Evolutionary conservation across 2,888 invertebrate species (phyloP), one percentile per base, ranked within the genome.

Genomic region (Neoascia interrupta): DNA sequence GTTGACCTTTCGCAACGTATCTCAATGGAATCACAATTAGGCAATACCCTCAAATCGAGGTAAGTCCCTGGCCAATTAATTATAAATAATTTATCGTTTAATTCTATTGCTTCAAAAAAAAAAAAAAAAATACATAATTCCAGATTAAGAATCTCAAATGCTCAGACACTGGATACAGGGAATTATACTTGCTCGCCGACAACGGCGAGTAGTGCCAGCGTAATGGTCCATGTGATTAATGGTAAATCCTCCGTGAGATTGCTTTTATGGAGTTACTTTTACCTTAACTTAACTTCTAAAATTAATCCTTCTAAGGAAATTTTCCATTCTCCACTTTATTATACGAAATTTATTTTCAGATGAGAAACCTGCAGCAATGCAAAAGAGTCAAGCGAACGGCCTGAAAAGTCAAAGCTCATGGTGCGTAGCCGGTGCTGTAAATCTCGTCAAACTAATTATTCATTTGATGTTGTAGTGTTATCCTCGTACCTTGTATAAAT

Each of bases 171-270:
- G 45, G 96, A 96, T 89, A 95, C 95, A 63, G 96, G 96, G 69
- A 96, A 96, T 90, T 96, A 96, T 89, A 95, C 95, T 86, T 96
- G 96, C 88, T 93, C 94, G 75, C 96, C 96, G 8, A 96, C 96
- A 31, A 93, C 95, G 88, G 95, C 96, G 54, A 94, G 93, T 84
- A 92, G 94, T 34, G 93, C 95, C 81, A 95, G 94, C 83, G 95
- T 96, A 85, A 94, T 94, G 87, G 95, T 96, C 81, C 96, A 96
- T 89, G 95, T 96, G 86, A 95, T 96, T 88, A 95, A 95, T 90
- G 96, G 95, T 95, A 90, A 91, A 90, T 85, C 61, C 23, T 58
- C 56, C 31, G 16, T 64, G 53, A 51, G 43, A 69, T 73, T 68
- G 15, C 31, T 68, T 21, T 26, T 36, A 18, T n/a, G 3, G 10